Conservation (phyloP, 1,140 invertebrate genomes). For the Drosophila asahinai region DNA sequence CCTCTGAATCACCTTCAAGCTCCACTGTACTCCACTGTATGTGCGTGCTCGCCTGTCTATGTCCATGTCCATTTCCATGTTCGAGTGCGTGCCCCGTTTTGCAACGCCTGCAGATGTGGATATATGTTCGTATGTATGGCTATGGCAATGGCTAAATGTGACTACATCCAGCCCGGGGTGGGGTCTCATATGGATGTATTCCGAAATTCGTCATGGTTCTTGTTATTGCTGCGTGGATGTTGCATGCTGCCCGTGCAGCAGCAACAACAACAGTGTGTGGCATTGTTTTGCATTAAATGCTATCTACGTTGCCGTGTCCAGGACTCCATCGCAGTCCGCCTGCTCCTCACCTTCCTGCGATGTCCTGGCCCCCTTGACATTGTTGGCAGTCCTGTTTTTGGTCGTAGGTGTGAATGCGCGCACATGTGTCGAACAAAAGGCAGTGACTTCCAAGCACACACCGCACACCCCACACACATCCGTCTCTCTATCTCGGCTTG, state of each 20-base stretch:
- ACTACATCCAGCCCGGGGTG: constrained; percentile 1
- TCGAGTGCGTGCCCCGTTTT: constrained; percentile 67
- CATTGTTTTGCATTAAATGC: constrained; percentile 78
- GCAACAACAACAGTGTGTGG: constrained; percentile 31
- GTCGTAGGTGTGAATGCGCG: constrained; percentile 78
- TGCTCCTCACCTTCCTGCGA: neutral
- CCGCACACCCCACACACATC: neutral
- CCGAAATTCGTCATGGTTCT: constrained; percentile 70
- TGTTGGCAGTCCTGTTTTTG: constrained; percentile 55
- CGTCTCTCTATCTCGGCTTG: constrained; percentile 25
- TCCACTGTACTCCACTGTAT: constrained; percentile 1
- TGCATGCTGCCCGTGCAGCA: constrained; percentile 31
- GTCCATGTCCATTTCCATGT: constrained; percentile 29
- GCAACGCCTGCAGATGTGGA: constrained; percentile 76
- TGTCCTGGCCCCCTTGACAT: neutral
- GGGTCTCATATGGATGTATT: no score
- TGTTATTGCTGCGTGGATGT: constrained; percentile 11
- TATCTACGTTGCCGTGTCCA: constrained; percentile 68
- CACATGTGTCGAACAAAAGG: constrained; percentile 80
- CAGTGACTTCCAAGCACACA: constrained; percentile 34
- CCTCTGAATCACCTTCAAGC: neutral
- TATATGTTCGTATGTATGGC: constrained; percentile 25
- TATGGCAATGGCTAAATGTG: constrained; percentile 10
- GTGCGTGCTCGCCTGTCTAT: constrained; percentile 25
- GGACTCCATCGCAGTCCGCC: constrained; percentile 14